Conservation (phyloP, 92 coral and sea anemone genomes). For the Phenganax subtilis region DNA sequence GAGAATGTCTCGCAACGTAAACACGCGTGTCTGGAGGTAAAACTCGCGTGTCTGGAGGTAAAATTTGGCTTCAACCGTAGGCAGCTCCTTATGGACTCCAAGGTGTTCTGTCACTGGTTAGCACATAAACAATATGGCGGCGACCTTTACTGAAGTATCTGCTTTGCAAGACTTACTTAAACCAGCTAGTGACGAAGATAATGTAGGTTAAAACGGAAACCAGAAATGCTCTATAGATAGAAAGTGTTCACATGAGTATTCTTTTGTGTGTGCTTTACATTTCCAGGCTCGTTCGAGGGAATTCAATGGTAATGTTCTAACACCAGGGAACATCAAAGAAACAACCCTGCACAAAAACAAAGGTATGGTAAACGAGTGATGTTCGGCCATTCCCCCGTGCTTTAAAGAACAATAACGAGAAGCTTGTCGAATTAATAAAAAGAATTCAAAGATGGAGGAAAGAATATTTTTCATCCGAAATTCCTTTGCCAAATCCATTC, state of each 20-base stretch:
- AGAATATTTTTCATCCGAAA: no score
- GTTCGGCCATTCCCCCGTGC: no score
- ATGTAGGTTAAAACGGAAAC: slow-evolving; percentile 57
- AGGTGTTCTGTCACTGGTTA: background rate
- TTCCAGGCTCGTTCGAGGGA: slow-evolving; percentile 32
- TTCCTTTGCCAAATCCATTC: no score
- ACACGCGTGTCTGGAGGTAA: no score
- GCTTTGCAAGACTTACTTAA: slow-evolving; percentile 69
- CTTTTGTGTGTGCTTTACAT: background rate
- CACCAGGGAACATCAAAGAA: slow-evolving; percentile 71
- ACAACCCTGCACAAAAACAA: background rate
- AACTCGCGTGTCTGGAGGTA: no score
- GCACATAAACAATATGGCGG: slow-evolving; percentile 66
- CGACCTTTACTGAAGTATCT: slow-evolving; percentile 50
- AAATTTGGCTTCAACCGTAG: no score
- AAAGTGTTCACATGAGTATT: background rate
- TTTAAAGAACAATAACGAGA: no score
- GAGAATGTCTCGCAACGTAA: no score
- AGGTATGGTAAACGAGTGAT: slow-evolving; percentile 4
- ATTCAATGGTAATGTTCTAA: slow-evolving; percentile 36
- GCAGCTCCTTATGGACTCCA: no score
- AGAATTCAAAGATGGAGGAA: no score
- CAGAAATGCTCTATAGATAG: background rate
- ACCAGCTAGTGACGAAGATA: slow-evolving; percentile 55
- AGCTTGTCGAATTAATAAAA: no score